phyloP scores from a whole-genome alignment of 1,140 invertebrate species.

The Drosophila truncata region DNA sequence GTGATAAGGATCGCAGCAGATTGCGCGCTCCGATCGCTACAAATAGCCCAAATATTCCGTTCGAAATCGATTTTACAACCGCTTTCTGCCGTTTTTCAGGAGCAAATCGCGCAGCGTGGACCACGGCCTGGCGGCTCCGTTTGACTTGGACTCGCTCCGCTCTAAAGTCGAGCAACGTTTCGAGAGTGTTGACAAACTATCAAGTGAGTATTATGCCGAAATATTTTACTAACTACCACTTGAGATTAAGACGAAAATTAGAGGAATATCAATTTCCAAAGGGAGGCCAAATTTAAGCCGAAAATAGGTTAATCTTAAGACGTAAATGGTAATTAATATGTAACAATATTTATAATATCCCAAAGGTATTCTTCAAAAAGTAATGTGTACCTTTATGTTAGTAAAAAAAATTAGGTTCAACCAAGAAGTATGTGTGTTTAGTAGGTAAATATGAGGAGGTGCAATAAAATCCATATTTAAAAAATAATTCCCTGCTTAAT shows the following conservation, averaged over 20 bases:
- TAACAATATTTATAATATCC: not conserved
- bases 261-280: not conserved
- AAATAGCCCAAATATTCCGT: conserved; percentile 28
- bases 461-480: not conserved
- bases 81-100: conserved; percentile 87
- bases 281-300: too few species aligned
- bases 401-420: not conserved
- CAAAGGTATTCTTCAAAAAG: not conserved
- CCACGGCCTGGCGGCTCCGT: conserved; percentile 92
- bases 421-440: too few species aligned
- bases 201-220: conserved; percentile 78
- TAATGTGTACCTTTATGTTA: not conserved
- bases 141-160: conserved; percentile 92
- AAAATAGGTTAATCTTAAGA: not conserved
- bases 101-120: conserved; percentile 95
- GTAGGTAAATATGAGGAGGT: not conserved
- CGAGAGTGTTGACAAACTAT: conserved; percentile 90
- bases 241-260: too few species aligned
- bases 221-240: not conserved
- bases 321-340: not conserved
- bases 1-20: conserved; percentile 73
- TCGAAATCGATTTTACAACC: conserved; percentile 51
- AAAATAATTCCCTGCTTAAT: not conserved
- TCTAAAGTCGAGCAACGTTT: conserved; percentile 93
- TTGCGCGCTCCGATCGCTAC: conserved; percentile 55